A percentile compares a stretch with the other conserved stretches of the same genome.
Conservation (phyloP, 2,113 vertebrate genomes). For the Hippocampus abdominalis region DNA sequence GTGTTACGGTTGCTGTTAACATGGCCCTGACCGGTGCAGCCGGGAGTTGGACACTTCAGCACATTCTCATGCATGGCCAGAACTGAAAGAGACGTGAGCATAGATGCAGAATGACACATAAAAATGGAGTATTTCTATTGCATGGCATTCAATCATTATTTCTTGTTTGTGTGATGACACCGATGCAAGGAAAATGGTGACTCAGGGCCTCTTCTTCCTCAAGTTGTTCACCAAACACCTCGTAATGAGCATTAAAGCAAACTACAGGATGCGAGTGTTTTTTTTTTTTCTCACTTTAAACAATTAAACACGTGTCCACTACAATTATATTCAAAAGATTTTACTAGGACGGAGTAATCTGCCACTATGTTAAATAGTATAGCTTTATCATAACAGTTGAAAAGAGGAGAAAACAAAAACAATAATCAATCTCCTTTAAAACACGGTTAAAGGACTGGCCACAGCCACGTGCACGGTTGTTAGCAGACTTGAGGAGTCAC, state of each 20-base stretch:
- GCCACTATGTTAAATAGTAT: not conserved
- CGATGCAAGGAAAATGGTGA: not conserved
- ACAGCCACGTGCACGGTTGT: too few relatives aligned
- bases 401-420: not conserved
- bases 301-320: not conserved
- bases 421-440: not conserved
- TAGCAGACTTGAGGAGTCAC: too few relatives aligned
- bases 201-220: too few relatives aligned
- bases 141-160: not conserved
- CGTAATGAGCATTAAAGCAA: too few relatives aligned
- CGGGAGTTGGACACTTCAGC: constrained; percentile 96
- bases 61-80: constrained; percentile 99
- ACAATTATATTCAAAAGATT: not conserved
- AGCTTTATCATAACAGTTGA: not conserved
- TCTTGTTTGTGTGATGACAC: not conserved
- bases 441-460: too few relatives aligned
- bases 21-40: constrained; percentile 97
- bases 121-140: not conserved
- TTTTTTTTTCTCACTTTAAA: too few relatives aligned
- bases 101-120: constrained; percentile 5
- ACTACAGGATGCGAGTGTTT: too few relatives aligned
- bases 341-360: not conserved
- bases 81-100: constrained; percentile 70
- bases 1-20: constrained; percentile 99
- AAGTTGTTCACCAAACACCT: too few relatives aligned